phyloP scores from a whole-genome alignment of 2,797 vertebrate species.

The Siniperca undulata region DNA sequence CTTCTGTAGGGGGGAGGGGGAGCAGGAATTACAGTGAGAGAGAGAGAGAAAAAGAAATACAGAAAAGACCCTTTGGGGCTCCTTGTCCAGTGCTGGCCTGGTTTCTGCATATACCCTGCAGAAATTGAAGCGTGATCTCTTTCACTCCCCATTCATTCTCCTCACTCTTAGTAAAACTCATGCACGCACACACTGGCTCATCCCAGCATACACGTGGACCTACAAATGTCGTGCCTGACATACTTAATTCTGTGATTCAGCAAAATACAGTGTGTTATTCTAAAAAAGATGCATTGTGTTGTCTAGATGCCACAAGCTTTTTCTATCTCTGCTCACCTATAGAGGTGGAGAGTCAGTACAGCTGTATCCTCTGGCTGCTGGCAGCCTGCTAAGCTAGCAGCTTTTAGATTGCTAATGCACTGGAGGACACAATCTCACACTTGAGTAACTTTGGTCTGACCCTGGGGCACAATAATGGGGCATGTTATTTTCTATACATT shows the following conservation, averaged over 20 bases:
- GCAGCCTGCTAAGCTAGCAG: slow-evolving; percentile 64
- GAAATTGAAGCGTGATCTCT: slow-evolving; percentile 56
- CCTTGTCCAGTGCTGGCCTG: slow-evolving; percentile 74
- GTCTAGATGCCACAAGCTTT: slow-evolving; percentile 53
- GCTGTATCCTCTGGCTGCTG: slow-evolving; percentile 45
- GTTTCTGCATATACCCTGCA: slow-evolving; percentile 69
- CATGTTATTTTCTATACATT: slow-evolving; percentile 77
- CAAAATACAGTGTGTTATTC: slow-evolving; percentile 38
- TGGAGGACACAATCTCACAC: slow-evolving; percentile 78
- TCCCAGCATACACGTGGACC: not conserved
- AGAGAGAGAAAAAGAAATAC: slow-evolving; percentile 26
- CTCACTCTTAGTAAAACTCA: slow-evolving; percentile 32
- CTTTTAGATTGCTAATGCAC: slow-evolving; percentile 71
- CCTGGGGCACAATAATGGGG: slow-evolving; percentile 51
- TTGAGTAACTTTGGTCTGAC: slow-evolving; percentile 73
- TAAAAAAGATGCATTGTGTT: slow-evolving; percentile 38
- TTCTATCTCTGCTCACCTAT: slow-evolving; percentile 14
- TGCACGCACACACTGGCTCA: slow-evolving; percentile 33
- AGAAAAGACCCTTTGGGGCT: slow-evolving; percentile 60
- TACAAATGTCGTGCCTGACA: slow-evolving; percentile 24
- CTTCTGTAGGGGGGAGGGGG: slow-evolving; percentile 15
- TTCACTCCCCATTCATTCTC: slow-evolving; percentile 64
- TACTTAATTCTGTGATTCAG: slow-evolving; percentile 63
- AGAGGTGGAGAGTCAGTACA: slow-evolving; percentile 22
- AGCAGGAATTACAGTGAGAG: slow-evolving; percentile 41